Evolutionary conservation across 1,140 invertebrate genomes (phyloP).

Genomic region (Vanessa tameamea): DNA sequence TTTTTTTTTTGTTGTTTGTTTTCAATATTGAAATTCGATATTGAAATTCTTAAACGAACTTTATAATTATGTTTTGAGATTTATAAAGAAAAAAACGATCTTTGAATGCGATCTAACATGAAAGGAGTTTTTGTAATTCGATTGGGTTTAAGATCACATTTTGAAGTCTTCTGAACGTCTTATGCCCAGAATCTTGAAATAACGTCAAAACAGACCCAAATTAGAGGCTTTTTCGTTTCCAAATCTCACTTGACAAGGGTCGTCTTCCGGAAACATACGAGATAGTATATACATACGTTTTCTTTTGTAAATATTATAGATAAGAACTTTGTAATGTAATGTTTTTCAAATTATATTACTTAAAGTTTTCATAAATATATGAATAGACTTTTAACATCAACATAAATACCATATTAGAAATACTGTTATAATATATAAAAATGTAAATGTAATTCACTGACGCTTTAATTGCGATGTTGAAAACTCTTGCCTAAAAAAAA

Average conservation of each 20-base stretch:
- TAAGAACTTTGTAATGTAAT: conserved; percentile 5
- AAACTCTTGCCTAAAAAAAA: too few relatives aligned
- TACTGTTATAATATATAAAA: too few relatives aligned
- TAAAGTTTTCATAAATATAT: background rate
- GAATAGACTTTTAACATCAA: background rate
- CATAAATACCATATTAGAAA: too few relatives aligned
- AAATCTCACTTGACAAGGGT: conserved; percentile 68
- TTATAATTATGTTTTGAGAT: too few relatives aligned
- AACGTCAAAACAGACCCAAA: conserved; percentile 59
- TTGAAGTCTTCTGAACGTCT: background rate
- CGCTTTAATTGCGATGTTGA: too few relatives aligned
- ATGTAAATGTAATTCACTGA: too few relatives aligned
- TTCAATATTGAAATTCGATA: too few relatives aligned
- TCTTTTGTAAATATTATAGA: conserved; percentile 16
- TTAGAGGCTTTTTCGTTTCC: conserved; percentile 58
- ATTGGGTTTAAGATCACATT: background rate
- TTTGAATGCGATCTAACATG: too few relatives aligned
- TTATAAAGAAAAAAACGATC: too few relatives aligned
- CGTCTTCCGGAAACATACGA: conserved; percentile 26
- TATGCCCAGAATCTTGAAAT: conserved; percentile 31
- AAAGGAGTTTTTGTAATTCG: background rate
- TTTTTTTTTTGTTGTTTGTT: too few relatives aligned
- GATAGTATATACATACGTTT: background rate
- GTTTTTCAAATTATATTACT: conserved; percentile 14
- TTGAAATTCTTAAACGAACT: too few relatives aligned